These are phyloP conservation scores for Macrobrachium nipponense DNA, from an alignment of 1,140 invertebrate genomes.

Conservation along the genomic window DNA sequence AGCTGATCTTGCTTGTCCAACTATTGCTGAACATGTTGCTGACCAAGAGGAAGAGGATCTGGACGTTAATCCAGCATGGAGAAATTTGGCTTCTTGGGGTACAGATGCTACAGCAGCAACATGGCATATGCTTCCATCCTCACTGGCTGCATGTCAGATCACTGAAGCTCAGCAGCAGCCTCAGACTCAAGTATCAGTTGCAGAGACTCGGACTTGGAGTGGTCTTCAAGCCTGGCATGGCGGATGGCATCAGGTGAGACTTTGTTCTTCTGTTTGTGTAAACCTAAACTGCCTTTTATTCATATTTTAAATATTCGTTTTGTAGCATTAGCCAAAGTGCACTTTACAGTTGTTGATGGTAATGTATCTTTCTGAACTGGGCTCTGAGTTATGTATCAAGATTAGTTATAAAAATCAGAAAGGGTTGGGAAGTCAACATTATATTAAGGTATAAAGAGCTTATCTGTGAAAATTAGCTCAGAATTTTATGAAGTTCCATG, in stretches of 20 bases:
- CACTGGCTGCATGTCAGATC: constrained; percentile 74
- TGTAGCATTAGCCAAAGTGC: no score
- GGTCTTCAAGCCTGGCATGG: constrained; percentile 41
- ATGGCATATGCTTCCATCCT: constrained; percentile 65
- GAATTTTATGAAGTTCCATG: no score
- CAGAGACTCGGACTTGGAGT: constrained; percentile 35
- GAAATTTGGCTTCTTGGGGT: constrained; percentile 36
- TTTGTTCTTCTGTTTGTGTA: background rate
- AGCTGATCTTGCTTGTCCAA: constrained; percentile 63
- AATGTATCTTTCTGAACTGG: no score
- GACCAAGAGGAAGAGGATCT: constrained; percentile 39
- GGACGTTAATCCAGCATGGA: constrained; percentile 30
- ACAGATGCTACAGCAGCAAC: constrained; percentile 26
- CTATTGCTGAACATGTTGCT: constrained; percentile 64
- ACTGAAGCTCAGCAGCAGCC: constrained; percentile 68
- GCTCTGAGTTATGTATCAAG: no score
- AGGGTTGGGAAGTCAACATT: no score
- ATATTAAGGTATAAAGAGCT: no score
- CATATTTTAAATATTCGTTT: no score
- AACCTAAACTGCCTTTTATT: no score
- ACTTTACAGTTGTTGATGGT: no score
- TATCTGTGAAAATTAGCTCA: no score
- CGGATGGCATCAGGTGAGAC: constrained; percentile 38
- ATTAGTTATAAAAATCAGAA: no score
- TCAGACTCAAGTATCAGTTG: constrained; percentile 12